Conservation (phyloP, 1,140 invertebrate genomes). For the Hypsibius dujardini region DNA sequence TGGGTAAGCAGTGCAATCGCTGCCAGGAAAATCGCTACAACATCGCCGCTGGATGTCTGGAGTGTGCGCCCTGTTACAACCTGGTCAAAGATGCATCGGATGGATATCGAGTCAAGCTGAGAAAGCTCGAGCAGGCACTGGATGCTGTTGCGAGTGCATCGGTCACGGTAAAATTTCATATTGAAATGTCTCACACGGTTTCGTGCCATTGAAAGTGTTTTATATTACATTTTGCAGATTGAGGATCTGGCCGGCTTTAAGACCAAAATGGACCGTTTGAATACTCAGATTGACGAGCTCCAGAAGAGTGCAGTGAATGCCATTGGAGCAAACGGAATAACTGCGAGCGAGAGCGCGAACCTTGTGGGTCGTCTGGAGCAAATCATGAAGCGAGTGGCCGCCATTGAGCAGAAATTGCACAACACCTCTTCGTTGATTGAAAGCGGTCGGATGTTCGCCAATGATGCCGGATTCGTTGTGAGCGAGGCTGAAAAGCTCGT, state of each 20-base stretch:
- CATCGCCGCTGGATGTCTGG: conserved; percentile 57
- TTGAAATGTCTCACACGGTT: conserved; percentile 46
- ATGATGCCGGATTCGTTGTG: conserved; percentile 17
- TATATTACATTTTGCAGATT: neutral
- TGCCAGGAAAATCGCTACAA: conserved; percentile 71
- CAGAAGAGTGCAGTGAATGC: neutral
- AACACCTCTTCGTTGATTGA: conserved; percentile 29
- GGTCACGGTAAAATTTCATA: neutral
- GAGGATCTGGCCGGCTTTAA: conserved; percentile 16
- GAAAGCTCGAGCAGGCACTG: conserved; percentile 49
- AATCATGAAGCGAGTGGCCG: conserved; percentile 12
- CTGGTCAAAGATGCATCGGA: conserved; percentile 70
- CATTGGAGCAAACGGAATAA: neutral
- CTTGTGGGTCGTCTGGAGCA: neutral
- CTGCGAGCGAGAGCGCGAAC: conserved; percentile 8
- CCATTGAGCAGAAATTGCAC: neutral
- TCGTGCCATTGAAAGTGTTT: conserved; percentile 43
- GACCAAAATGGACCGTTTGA: neutral
- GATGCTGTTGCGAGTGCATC: conserved; percentile 39
- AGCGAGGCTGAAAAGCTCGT: conserved; percentile 20
- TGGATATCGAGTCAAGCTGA: conserved; percentile 53
- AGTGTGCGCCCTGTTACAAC: conserved; percentile 82
- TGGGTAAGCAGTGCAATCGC: conserved; percentile 60
- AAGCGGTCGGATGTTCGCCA: conserved; percentile 20
- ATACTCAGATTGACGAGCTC: neutral